phyloP scores from a whole-genome alignment of 2,888 invertebrate genomes.

The Hypselothyrea guttata region DNA sequence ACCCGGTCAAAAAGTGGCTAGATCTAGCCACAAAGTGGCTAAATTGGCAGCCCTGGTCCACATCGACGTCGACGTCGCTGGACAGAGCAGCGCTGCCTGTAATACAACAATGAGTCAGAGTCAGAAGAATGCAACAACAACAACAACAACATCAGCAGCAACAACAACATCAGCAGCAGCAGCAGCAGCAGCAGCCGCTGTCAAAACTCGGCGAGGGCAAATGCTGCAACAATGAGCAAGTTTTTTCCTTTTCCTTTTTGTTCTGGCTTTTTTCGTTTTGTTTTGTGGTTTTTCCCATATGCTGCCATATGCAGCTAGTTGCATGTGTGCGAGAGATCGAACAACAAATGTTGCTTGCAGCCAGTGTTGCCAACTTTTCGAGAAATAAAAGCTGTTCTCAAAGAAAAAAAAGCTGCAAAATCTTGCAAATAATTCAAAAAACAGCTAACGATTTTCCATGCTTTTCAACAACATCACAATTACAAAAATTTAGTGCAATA shows the following conservation, averaged over 20 bases:
- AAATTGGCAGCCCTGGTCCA: no score
- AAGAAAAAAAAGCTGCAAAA: no score
- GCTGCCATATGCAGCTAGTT: slow-evolving; percentile 60
- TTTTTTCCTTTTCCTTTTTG: slow-evolving; percentile 44
- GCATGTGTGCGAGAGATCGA: slow-evolving; percentile 12
- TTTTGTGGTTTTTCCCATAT: slow-evolving; percentile 63
- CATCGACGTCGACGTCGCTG: slow-evolving; percentile 39
- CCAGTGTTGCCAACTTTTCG: no score
- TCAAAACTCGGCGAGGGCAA: slow-evolving; percentile 53
- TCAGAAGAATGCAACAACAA: slow-evolving; percentile 43
- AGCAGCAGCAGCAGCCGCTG: slow-evolving; percentile 22
- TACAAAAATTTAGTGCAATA: no score
- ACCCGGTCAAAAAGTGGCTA: no score
- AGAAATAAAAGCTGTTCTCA: no score
- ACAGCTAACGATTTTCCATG: no score
- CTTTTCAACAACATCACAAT: no score
- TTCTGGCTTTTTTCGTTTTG: slow-evolving; percentile 23
- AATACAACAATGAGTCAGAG: slow-evolving; percentile 58
- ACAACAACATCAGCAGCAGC: slow-evolving; percentile 8
- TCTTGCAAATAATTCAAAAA: no score
- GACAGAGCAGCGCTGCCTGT: slow-evolving; percentile 36
- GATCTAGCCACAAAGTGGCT: no score
- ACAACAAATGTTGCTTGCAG: slow-evolving; percentile 53
- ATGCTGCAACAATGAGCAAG: slow-evolving; percentile 58
- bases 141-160: neutral